Conservation (phyloP, 2,113 vertebrate genomes). For the Actenoides hombroni region DNA sequence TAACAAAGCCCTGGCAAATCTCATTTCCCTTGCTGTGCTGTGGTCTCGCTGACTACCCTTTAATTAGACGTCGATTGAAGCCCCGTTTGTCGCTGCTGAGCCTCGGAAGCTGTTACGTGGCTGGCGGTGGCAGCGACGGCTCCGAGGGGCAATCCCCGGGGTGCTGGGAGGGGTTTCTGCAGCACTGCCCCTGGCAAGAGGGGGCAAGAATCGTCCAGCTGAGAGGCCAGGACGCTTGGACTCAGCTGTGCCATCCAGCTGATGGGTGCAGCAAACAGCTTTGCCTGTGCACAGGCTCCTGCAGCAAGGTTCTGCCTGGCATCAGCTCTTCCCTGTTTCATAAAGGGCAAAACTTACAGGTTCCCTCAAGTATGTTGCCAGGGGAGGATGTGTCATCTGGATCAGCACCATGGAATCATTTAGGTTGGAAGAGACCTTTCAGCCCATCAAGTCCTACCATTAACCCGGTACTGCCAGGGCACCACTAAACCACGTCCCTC, state of each 20-base stretch:
- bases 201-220: neutral
- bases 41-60: neutral
- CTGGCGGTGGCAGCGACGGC: neutral
- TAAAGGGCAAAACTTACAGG: neutral
- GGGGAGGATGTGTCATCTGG: neutral
- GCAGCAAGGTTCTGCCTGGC: neutral
- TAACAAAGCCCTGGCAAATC: conserved; percentile 50
- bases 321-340: neutral
- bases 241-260: neutral
- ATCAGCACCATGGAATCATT: too few species aligned
- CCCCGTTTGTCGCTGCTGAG: neutral
- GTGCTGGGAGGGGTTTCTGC: neutral
- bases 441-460: too few species aligned
- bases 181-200: neutral
- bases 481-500: too few species aligned
- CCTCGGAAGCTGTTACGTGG: neutral
- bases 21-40: neutral
- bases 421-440: too few species aligned
- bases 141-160: neutral
- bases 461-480: too few species aligned
- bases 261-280: neutral
- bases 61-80: neutral
- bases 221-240: neutral
- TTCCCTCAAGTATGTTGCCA: fast-evolving
- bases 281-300: neutral